Evolutionary conservation across 2,797 vertebrate genomes (phyloP).

Genomic region (Gorsachius magnificus): DNA sequence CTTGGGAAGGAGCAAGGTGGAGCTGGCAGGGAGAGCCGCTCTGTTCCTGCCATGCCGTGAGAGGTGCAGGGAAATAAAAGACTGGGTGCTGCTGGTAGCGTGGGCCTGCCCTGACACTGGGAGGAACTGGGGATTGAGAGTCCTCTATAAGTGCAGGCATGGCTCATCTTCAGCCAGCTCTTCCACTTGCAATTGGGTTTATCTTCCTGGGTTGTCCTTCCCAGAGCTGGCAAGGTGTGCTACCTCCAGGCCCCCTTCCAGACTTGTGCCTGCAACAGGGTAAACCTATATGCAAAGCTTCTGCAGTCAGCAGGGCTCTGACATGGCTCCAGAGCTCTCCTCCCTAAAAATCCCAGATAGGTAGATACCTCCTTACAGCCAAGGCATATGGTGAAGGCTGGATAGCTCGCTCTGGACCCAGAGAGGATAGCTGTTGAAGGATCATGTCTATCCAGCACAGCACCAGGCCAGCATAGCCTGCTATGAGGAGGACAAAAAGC

Average conservation of each 20-base stretch:
- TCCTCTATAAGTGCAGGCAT: not conserved
- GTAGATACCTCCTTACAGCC: not conserved
- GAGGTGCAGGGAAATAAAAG: not conserved
- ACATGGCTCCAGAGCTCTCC: not conserved
- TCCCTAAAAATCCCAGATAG: not conserved
- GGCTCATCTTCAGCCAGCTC: not conserved
- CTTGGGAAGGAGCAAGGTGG: not conserved
- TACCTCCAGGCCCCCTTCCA: constrained; percentile 9
- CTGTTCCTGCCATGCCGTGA: not conserved
- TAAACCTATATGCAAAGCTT: not conserved
- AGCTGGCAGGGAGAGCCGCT: not conserved
- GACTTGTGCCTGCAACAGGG: not conserved
- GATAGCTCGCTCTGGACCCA: not conserved
- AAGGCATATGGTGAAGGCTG: not conserved
- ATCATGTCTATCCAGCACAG: not conserved
- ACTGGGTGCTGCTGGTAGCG: not conserved
- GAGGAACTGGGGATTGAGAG: not conserved
- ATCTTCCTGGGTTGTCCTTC: not conserved
- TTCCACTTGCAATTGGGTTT: not conserved
- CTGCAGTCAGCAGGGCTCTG: constrained; percentile 1
- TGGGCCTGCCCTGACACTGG: not conserved
- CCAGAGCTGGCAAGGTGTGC: not conserved
- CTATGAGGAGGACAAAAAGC: not conserved
- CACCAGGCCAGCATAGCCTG: accelerated
- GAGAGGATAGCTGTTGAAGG: not conserved